Evolutionary conservation across 2,113 vertebrate species (phyloP), one percentile per base, ranked within the genome.

Genomic region (Erpornis zantholeuca): DNA sequence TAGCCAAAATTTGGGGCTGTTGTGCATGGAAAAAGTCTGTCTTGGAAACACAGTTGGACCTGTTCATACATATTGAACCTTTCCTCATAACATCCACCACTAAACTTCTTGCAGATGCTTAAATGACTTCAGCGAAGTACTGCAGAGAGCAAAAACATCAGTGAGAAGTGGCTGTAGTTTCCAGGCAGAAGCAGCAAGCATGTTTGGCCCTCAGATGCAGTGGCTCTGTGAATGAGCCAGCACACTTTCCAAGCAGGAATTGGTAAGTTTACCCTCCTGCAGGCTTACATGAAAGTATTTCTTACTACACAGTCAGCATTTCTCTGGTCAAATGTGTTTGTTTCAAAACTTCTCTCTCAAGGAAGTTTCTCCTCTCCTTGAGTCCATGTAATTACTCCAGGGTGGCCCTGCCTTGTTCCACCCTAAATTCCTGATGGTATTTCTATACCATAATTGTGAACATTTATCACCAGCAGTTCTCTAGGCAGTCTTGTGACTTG

Each of bases 341-440:
- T 40, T 72, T 84, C 42, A 44, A 44, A 44, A 44, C 42, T 44
- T 44, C 42, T 84, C 78, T 68, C 88, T 86, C 75, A 92, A 69
- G 82, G 69, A 92, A 91, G 68, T 73, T 89, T 75, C 29, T 77
- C 28, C 25, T 92, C 75, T 90, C 40, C 59, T 45, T 45, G 36
- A 88, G 15, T 86, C 59, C 59, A 19, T 24, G 36, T 82, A 66
- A 88, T 92, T 77, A 68, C 61, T 54, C 16, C 11, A 49, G 40
- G 50, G 44, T 82, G 35, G 86, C 59, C 60, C 81, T 92, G 45
- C 87, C 90, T 94, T 35, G 70, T 92, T 79, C 59, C 88, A 73
- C 86, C 92, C 83, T 85, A n/a, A 86, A 96, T 88, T 93, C 94
- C 93, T 92, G 31, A 56, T 66, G 89, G 66, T 63, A 60, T 92